phyloP scores from a whole-genome alignment of 2,113 vertebrate species.

The Marmota monax region DNA sequence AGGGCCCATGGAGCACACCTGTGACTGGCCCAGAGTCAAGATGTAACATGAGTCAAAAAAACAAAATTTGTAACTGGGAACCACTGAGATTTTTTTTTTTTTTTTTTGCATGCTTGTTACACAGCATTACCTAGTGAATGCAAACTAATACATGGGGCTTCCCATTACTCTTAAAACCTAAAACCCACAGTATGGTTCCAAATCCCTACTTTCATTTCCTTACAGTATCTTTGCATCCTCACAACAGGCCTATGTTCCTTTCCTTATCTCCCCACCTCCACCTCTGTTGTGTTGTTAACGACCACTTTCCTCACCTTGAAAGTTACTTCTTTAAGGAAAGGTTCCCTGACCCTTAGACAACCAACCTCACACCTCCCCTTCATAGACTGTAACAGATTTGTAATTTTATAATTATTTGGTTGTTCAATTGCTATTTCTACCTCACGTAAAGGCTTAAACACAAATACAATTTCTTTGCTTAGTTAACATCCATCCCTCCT shows the following conservation, averaged over 20 bases:
- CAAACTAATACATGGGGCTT: background rate
- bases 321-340: background rate
- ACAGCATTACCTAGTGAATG: background rate
- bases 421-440: background rate
- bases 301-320: background rate
- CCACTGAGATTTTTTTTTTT: background rate
- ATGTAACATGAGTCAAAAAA: background rate
- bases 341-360: background rate
- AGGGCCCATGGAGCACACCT: accelerated
- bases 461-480: background rate
- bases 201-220: background rate
- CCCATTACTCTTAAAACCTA: background rate
- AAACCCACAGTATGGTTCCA: background rate
- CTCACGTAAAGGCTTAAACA: background rate
- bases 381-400: background rate
- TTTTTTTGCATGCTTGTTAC: background rate
- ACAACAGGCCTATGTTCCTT: accelerated
- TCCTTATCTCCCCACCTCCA: too few species aligned
- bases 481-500: background rate
- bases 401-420: background rate
- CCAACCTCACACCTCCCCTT: background rate
- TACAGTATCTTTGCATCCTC: background rate
- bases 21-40: background rate
- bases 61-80: background rate
- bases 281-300: background rate